Evolutionary conservation across 2,797 vertebrate species (phyloP).

Genomic region (Betta splendens): DNA sequence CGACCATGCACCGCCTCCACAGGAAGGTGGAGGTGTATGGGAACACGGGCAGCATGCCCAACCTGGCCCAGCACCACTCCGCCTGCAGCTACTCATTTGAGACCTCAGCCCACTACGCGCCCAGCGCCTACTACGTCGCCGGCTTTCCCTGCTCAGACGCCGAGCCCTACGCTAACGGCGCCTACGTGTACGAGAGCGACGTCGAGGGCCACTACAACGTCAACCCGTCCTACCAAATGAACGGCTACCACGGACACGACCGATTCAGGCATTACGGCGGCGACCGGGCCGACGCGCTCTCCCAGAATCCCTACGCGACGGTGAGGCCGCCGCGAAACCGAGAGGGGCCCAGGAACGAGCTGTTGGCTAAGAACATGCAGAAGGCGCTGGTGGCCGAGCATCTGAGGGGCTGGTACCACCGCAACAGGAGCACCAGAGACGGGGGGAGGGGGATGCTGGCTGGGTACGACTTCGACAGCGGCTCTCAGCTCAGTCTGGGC

Average conservation of each 20-base stretch:
- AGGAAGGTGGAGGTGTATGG: conserved; percentile 89
- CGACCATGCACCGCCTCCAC: conserved; percentile 85
- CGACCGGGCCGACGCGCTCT: conserved; percentile 82
- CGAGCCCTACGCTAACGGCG: conserved; percentile 85
- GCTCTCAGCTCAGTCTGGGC: conserved; percentile 89
- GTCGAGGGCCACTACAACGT: conserved; percentile 94
- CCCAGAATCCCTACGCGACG: conserved; percentile 93
- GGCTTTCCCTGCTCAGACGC: conserved; percentile 84
- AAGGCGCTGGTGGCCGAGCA: conserved; percentile 96
- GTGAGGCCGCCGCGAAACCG: conserved; percentile 89
- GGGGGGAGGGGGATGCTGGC: conserved; percentile 69
- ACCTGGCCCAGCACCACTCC: conserved; percentile 88
- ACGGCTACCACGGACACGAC: conserved; percentile 85
- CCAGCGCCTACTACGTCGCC: conserved; percentile 85
- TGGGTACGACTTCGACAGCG: conserved; percentile 87
- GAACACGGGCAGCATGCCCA: conserved; percentile 94
- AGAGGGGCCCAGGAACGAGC: conserved; percentile 85
- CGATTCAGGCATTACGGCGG: conserved; percentile 87
- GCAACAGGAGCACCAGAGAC: conserved; percentile 84
- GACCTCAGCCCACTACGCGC: conserved; percentile 79
- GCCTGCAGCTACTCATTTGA: conserved; percentile 81
- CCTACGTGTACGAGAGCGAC: conserved; percentile 91
- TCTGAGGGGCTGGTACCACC: conserved; percentile 95
- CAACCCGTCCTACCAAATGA: conserved; percentile 89
- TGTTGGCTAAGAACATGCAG: conserved; percentile 94